Conservation (phyloP, 2,113 vertebrate species). For the Lycocorax pyrrhopterus region DNA sequence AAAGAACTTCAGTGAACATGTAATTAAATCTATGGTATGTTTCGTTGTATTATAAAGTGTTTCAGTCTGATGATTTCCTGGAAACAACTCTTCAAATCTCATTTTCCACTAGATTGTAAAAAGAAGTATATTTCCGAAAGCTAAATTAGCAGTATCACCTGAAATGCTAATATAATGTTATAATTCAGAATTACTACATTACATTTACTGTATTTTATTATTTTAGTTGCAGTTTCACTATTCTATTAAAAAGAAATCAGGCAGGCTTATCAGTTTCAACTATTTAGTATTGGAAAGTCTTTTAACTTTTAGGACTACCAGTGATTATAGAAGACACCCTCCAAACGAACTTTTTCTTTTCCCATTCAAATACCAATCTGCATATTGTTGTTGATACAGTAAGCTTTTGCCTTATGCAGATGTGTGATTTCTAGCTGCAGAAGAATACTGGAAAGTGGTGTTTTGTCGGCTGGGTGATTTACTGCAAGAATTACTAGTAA, state of each 20-base stretch:
- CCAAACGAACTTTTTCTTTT: background rate
- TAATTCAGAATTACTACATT: background rate
- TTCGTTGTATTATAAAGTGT: background rate
- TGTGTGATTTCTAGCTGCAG: background rate
- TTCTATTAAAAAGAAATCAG: background rate
- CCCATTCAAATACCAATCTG: background rate
- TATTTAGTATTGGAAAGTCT: background rate
- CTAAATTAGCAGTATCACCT: background rate
- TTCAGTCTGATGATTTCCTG: background rate
- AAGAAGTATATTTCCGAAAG: background rate
- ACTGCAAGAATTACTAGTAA: background rate
- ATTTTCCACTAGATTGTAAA: background rate
- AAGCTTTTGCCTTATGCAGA: background rate
- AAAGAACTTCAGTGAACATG: background rate
- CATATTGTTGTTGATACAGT: background rate
- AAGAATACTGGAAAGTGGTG: background rate
- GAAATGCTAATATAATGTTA: background rate
- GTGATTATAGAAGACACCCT: background rate
- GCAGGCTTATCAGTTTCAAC: background rate
- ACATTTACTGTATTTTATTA: background rate
- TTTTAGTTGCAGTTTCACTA: background rate
- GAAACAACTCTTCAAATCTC: background rate
- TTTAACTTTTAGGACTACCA: background rate
- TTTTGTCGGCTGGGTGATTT: background rate
- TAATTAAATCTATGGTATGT: background rate